These are phyloP conservation scores for Plectropomus leopardus DNA, from an alignment of 2,113 vertebrate genomes.

Conservation along the genomic window DNA sequence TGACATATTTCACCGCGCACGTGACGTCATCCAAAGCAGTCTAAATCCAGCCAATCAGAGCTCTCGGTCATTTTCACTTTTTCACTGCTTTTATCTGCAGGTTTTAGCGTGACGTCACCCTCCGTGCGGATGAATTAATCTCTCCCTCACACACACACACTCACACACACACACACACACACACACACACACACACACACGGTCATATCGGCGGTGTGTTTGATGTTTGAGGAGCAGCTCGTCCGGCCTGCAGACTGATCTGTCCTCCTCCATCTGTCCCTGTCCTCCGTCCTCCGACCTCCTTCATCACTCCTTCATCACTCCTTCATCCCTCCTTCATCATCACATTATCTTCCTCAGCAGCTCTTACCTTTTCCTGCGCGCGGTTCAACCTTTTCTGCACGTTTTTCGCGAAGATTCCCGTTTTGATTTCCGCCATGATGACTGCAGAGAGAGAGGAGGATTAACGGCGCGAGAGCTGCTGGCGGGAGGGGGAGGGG, in stretches of 20 bases:
- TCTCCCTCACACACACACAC: neutral
- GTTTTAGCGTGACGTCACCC: conserved; percentile 32
- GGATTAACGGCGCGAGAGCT: conserved; percentile 43
- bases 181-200: neutral
- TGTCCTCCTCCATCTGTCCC: conserved; percentile 30
- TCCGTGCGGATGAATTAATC: neutral
- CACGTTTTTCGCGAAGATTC: conserved; percentile 97
- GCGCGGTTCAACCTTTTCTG: conserved; percentile 95
- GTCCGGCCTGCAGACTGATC: conserved; percentile 35
- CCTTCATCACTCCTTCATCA: neutral
- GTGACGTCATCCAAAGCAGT: conserved; percentile 53
- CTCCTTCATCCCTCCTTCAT: neutral
- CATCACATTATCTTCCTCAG: neutral
- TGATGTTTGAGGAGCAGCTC: neutral
- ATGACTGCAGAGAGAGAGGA: conserved; percentile 73
- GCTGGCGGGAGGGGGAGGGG: conserved; percentile 3
- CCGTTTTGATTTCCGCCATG: conserved; percentile 98
- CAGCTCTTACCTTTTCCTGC: conserved; percentile 92
- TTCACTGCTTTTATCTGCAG: neutral
- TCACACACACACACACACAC: neutral
- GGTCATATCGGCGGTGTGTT: too few relatives aligned
- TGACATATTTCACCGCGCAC: neutral
- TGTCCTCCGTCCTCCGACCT: neutral
- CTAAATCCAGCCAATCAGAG: too few relatives aligned
- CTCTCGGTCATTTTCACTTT: too few relatives aligned